Base-by-base conservation (phyloP, 1,140 invertebrate species). In the Meloidogyne chitwoodi region DNA sequence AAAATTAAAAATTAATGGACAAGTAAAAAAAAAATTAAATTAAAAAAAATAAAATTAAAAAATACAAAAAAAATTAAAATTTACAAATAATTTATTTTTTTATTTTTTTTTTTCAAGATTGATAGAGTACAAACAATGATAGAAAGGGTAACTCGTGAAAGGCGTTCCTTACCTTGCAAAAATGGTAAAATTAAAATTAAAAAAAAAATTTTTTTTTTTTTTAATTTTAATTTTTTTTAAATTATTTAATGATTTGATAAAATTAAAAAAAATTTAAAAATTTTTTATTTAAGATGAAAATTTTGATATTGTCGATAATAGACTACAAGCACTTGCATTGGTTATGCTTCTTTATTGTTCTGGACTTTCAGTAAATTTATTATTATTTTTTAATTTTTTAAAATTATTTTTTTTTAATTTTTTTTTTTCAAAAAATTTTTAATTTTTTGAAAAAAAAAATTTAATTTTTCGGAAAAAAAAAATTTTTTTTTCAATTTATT, bases 331-430 rank as follows among this genome's bases (percentile, higher is more conserved):
- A 1, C 87, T 94, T 72, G 92, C 92, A 31, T 91, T 93, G 29
- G 89, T 94, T 38, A 91, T 94, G 91, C 88, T 94, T 77, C 92
- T 94, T 87, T 93, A 93, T 88, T 94, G 93, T 87, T 91, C 92
- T 1, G 92, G 92, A 11, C 88, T 93, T 44, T 92, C 93, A 44
- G 81, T 73, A 70, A 16, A 27, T n/a, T n/a, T n/a, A n/a, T n/a
- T n/a, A n/a, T n/a, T n/a, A n/a, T n/a, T n/a, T n/a, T n/a, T n/a
- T n/a, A 38, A 56, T 61, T 10, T 38, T 4, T 38, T n/a, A n/a
- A n/a, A n/a, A n/a, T 38, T 38, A 6, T 8, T 38, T 38, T 8
- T 38, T 38, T 38, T 38, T 8, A 38, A 31, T 6, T 6, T 31
- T 31, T 31, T 31, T 31, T 38, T 64, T n/a, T 62, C 27, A 76